Percentiles rank a stretch among this genome's conserved stretches.
phyloP scores from a whole-genome alignment of 2,113 vertebrate genomes.

The Lophotis ruficrista region DNA sequence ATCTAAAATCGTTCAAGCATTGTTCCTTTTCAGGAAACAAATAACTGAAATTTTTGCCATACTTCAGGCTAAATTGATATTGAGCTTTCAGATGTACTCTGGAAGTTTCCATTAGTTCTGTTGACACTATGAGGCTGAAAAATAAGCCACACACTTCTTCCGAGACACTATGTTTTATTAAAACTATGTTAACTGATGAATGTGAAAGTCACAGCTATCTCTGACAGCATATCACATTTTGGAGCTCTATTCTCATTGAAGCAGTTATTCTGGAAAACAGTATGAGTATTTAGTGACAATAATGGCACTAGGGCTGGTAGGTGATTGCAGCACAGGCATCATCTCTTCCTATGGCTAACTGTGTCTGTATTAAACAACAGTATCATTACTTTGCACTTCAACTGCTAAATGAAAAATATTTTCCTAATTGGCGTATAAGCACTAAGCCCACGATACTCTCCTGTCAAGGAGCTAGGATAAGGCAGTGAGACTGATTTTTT shows the following conservation, averaged over 20 bases:
- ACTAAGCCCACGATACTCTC: neutral
- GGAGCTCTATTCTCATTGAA: neutral
- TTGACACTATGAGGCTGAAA: neutral
- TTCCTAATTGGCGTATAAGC: neutral
- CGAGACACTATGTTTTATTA: neutral
- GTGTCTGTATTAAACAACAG: neutral
- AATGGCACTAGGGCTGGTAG: neutral
- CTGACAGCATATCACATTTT: neutral
- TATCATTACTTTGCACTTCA: neutral
- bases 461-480: neutral
- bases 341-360: neutral
- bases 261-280: neutral
- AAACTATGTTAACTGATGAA: neutral
- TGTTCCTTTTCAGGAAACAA: neutral
- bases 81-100: neutral
- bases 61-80: neutral
- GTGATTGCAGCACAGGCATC: neutral
- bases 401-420: neutral
- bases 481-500: neutral
- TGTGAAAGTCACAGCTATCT: neutral
- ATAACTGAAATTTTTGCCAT: neutral
- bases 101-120: neutral
- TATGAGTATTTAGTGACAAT: neutral
- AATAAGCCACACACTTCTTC: neutral
- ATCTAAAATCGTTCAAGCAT: neutral